Evolutionary conservation across 2,888 invertebrate species (phyloP), one percentile per base, ranked within the genome.

Genomic region (Hedychridium roseum): DNA sequence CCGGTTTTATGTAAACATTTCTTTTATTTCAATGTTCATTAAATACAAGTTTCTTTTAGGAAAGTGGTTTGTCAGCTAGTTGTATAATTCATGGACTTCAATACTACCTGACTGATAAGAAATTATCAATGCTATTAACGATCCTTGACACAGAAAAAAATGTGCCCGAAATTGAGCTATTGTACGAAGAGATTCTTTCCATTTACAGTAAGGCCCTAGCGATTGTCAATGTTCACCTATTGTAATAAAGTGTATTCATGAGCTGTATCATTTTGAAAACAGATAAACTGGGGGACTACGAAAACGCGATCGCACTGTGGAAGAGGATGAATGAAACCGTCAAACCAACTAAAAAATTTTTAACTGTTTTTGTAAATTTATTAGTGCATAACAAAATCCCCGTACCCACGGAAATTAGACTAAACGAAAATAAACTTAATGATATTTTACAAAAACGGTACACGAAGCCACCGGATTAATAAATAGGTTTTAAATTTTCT

Each of bases 351-450:
- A 53, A 39, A 73, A 73, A 67, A 39, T 61, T 80, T 31, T 71
- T 74, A 11, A 62, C 70, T 9, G 11, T 0, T 3, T 44, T 44
- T 20, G 31, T 1, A 12, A 3, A 12, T 44, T 61, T 81, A 28
- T 65, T 81, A 17, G 62, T 71, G 60, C 60, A 74, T 12, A 76
- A 79, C 60, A 74, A 79, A 46, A 41, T 77, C 6, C 66, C 74
- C 34, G 65, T 81, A 53, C 79, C 81, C 3, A 42, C 57, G 14
- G 43, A 53, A 5, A 3, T 28, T 27, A 5, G 16, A 15, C 32
- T 11, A 17, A 38, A 40, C 15, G 12, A 35, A 6, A 12, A 5
- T 20, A 1, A 26, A 28, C 27, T n/a, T 16, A 23, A 40, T 11
- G 12, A n/a, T n/a, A n/a, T n/a, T n/a, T n/a, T n/a, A n/a, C n/a